Evolutionary conservation across 2,888 invertebrate species (phyloP), one percentile per base, ranked within the genome.

Genomic region (Meganola albula): DNA sequence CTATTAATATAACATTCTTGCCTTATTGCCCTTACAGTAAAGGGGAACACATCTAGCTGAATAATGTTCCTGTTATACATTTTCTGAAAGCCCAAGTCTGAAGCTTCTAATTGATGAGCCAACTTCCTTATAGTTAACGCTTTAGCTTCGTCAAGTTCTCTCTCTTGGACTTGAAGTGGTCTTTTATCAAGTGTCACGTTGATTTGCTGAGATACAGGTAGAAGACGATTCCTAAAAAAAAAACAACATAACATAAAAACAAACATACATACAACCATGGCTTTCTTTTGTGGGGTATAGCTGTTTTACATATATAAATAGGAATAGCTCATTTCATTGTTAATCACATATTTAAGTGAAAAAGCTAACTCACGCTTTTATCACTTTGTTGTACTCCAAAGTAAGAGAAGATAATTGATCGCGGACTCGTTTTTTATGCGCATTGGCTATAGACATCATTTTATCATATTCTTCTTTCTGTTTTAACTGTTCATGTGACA

Each of bases 51-150:
- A 34, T 91, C 90, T 18, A 94, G 68, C 5, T 90, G 88, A 37
- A 90, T 83, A 10, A 93, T 88, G 48, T 93, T 93, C 50, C 91
- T 88, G 4, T 88, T 77, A 58, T 88, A 79, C 57, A 94, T 79
- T 60, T 93, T 92, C 12, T 87, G 58, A 9, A 90, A 72, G 2
- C 82, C 88, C 2, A 92, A 61, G 45, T 89, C 88, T 0, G 92
- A 91, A 41, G 91, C 92, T 50, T 92, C 91, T 2, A 92, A 82
- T 41, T 91, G 89, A 58, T 90, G 92, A 0, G 91, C 91, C 16
- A 92, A 63, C 63, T 92, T 92, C 22, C 88, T 80, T 12, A 85
- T 79, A 1, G 93, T 89, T 18, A 92, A 72, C 2, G 89, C 87
- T 50, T 90, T 86, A 39, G 92, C 88, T 1, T 86, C 86, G 1